These are phyloP conservation scores for Gortyna flavago DNA, from an alignment of 2,888 invertebrate species.

Conservation along the genomic window DNA sequence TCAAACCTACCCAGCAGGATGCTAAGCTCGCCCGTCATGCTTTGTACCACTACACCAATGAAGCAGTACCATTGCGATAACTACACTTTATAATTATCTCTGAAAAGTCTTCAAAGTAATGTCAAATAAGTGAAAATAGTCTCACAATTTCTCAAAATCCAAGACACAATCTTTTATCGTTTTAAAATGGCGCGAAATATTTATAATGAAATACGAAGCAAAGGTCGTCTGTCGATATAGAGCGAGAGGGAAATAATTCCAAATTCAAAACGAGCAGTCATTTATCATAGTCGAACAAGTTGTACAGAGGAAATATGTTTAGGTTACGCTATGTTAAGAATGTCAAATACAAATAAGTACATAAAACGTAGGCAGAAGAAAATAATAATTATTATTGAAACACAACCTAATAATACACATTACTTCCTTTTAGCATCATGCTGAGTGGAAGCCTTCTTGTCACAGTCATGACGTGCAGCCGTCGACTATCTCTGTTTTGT, in stretches of 20 bases:
- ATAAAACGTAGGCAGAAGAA: too few relatives aligned
- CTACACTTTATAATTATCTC: background rate
- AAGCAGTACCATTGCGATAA: background rate
- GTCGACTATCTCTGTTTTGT: too few relatives aligned
- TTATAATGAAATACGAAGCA: constrained; percentile 19
- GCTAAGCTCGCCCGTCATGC: too few relatives aligned
- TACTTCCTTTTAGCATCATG: too few relatives aligned
- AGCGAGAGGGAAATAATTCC: constrained; percentile 26
- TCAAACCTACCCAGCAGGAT: background rate
- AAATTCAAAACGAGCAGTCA: constrained; percentile 50
- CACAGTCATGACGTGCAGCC: too few relatives aligned
- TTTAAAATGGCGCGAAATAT: constrained; percentile 27
- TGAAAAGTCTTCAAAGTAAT: background rate
- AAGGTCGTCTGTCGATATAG: constrained; percentile 30
- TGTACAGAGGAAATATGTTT: constrained; percentile 16
- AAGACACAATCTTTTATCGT: constrained; percentile 23
- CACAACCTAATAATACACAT: too few relatives aligned
- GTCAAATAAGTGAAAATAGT: background rate
- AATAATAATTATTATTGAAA: too few relatives aligned
- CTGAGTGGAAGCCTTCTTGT: too few relatives aligned
- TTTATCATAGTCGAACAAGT: constrained; percentile 45
- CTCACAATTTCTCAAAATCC: background rate
- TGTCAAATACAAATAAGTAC: background rate
- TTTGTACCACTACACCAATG: background rate
- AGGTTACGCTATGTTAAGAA: constrained; percentile 25